Evolutionary conservation across 53 echinoderm and acorn worm genomes (phyloP).

Genomic region (Echinometra lucunter): DNA sequence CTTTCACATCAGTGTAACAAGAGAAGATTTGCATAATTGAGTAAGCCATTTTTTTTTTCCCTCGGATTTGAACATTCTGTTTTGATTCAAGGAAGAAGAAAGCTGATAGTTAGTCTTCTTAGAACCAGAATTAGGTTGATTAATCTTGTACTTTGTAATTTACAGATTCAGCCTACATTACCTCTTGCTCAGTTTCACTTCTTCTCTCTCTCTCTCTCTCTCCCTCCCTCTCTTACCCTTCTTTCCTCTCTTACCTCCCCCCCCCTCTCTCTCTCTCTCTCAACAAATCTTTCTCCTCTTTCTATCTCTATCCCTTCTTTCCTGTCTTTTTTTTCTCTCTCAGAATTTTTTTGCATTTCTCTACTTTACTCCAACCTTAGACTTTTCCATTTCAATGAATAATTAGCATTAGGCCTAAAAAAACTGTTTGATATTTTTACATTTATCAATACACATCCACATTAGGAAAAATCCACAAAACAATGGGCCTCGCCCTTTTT

Average conservation of each 20-base stretch:
- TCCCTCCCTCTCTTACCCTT: not conserved
- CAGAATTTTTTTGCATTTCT: too few relatives aligned
- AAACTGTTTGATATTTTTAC: not conserved
- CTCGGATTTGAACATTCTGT: conserved; percentile 2
- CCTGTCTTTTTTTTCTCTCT: not conserved
- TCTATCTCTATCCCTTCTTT: not conserved
- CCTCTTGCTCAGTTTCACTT: not conserved
- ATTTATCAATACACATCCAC: not conserved
- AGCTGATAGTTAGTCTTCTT: not conserved
- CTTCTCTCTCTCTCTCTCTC: not conserved
- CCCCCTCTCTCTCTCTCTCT: not conserved
- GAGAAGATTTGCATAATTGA: not conserved
- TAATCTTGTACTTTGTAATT: not conserved
- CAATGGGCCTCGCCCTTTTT: not conserved
- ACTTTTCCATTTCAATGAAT: not conserved
- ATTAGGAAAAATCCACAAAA: not conserved
- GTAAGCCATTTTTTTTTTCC: not conserved
- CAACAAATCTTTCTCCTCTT: not conserved
- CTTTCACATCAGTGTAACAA: not conserved
- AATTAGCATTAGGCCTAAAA: not conserved
- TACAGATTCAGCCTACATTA: not conserved
- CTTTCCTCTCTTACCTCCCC: not conserved
- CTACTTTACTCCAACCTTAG: not conserved
- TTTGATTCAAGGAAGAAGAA: not conserved
- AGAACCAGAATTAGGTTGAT: not conserved